These are phyloP conservation scores for Sebastes nivosus DNA, from an alignment of 2,797 vertebrate species.

Conservation along the genomic window DNA sequence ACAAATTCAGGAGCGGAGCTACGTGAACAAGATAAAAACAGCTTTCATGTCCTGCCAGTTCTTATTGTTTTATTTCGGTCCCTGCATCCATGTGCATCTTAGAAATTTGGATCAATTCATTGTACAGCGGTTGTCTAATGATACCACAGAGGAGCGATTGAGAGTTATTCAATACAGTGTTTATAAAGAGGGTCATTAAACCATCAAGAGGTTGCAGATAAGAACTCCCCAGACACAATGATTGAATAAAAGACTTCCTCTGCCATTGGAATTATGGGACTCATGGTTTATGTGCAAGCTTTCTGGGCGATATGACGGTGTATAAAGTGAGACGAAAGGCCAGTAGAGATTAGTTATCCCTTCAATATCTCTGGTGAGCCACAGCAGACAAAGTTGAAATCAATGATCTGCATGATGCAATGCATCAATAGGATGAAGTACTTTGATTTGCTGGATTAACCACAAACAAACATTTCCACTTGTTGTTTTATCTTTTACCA, in stretches of 20 bases:
- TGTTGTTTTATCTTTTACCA: neutral
- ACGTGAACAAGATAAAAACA: neutral
- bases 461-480: neutral
- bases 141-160: conserved; percentile 42
- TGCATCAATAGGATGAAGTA: neutral
- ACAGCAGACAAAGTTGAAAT: neutral
- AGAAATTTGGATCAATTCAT: conserved; percentile 44
- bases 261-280: conserved; percentile 9
- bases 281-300: conserved; percentile 8
- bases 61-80: neutral
- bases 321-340: neutral
- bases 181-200: conserved; percentile 62
- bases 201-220: conserved; percentile 49
- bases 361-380: neutral
- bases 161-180: conserved; percentile 51
- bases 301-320: neutral
- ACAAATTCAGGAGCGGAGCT: conserved; percentile 17
- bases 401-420: conserved; percentile 6
- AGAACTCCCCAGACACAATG: conserved; percentile 41
- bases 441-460: conserved; percentile 1
- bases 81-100: neutral
- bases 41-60: neutral
- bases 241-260: conserved; percentile 43
- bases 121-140: conserved; percentile 20
- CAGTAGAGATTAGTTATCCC: neutral